Evolutionary conservation across 2,113 vertebrate species (phyloP).

Genomic region (Choloepus hoffmanni): DNA sequence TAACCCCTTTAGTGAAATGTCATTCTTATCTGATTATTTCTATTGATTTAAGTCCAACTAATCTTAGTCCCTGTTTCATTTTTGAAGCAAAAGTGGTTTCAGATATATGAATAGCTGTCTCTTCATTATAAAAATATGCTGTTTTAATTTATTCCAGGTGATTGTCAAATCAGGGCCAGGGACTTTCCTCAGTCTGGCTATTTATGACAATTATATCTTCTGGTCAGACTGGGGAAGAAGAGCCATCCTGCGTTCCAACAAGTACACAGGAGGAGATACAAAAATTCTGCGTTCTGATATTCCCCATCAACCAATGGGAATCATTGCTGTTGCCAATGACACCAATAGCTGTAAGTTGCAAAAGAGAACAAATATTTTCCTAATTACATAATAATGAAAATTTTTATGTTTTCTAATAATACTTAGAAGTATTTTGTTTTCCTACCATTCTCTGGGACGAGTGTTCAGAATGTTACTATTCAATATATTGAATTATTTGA

Average conservation of each 20-base stretch:
- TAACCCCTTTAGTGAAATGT: not conserved
- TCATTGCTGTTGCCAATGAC: slow-evolving; percentile 96
- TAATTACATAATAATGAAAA: not conserved
- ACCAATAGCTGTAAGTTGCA: slow-evolving; percentile 96
- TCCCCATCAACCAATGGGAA: slow-evolving; percentile 98
- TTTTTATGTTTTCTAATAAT: not conserved
- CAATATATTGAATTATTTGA: not conserved
- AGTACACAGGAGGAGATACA: slow-evolving; percentile 96
- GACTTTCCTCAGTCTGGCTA: slow-evolving; percentile 96
- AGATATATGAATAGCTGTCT: not conserved
- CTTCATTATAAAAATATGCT: not conserved
- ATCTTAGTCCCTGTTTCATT: not conserved
- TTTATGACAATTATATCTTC: slow-evolving; percentile 97
- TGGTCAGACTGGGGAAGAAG: slow-evolving; percentile 98
- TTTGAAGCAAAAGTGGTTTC: not conserved
- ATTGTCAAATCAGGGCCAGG: slow-evolving; percentile 96
- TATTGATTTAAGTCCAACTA: not conserved
- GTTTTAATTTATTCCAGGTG: slow-evolving; percentile 87
- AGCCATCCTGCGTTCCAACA: slow-evolving; percentile 96
- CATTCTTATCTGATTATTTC: not conserved
- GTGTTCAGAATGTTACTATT: not conserved
- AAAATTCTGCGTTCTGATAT: slow-evolving; percentile 97
- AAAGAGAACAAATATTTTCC: not conserved
- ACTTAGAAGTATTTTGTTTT: not conserved
- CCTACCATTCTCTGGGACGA: not conserved